phyloP scores from a whole-genome alignment of 2,113 vertebrate genomes.

The Notarius quadriscutis region DNA sequence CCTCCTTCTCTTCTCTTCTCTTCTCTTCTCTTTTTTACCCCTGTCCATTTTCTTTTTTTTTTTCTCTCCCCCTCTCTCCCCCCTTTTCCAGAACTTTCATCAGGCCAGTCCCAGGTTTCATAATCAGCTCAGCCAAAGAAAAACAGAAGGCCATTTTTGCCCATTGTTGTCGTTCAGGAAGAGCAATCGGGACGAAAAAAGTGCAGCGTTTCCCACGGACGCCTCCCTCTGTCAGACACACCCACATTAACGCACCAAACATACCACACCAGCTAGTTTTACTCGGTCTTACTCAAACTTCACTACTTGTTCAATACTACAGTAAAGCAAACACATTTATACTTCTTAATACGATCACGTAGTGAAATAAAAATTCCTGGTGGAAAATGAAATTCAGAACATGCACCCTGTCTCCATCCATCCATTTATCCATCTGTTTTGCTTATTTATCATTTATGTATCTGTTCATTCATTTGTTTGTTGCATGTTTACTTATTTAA shows the following conservation, averaged over 20 bases:
- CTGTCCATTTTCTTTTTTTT: not conserved
- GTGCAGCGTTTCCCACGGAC: conserved; percentile 67
- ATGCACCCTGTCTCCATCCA: not conserved
- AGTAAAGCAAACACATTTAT: not conserved
- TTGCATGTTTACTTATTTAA: not conserved
- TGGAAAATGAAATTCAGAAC: not conserved
- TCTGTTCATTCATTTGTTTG: not conserved
- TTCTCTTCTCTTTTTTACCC: not conserved
- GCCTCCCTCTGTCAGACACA: conserved; percentile 44
- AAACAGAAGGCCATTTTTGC: conserved; percentile 69
- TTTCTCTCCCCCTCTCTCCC: not conserved
- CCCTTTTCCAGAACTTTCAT: conserved; percentile 30
- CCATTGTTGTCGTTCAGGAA: conserved; percentile 72
- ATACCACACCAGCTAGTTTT: not conserved
- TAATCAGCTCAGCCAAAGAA: conserved; percentile 60
- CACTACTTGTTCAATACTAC: not conserved
- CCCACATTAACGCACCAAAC: conserved; percentile 18
- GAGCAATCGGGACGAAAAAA: conserved; percentile 65
- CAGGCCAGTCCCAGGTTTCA: conserved; percentile 34
- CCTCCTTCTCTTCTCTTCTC: not conserved
- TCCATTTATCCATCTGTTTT: not conserved
- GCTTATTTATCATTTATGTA: no score
- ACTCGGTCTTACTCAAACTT: not conserved
- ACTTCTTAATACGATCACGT: not conserved
- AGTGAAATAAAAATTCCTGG: not conserved